phyloP scores from a whole-genome alignment of 2,888 invertebrate genomes.

The Lasioglossum oenotherae region DNA sequence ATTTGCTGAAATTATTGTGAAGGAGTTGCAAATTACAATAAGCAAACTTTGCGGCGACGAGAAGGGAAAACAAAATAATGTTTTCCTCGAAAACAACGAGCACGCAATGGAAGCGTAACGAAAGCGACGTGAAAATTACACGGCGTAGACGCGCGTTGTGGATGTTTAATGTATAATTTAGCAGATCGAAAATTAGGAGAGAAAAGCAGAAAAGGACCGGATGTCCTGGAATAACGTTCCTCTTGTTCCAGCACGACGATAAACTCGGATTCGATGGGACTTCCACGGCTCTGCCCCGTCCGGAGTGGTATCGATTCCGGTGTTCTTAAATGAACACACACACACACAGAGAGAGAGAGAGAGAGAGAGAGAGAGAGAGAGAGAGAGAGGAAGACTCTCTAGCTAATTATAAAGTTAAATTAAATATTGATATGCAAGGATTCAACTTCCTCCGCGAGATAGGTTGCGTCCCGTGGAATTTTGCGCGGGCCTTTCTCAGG shows the following conservation, averaged over 20 bases:
- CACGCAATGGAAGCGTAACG: neutral
- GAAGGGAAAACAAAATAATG: neutral
- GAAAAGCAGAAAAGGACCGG: neutral
- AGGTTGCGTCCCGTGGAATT: constrained; percentile 30
- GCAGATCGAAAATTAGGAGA: neutral
- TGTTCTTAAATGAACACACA: constrained; percentile 41
- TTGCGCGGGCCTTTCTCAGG: constrained; percentile 7
- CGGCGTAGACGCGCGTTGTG: neutral
- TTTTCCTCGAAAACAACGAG: neutral
- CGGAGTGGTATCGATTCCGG: constrained; percentile 29
- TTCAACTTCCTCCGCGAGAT: constrained; percentile 34
- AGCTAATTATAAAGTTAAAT: constrained; percentile 56
- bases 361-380: neutral
- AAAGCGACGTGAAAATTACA: neutral
- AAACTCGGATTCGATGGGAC: neutral
- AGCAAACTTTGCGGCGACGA: neutral
- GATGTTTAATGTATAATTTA: neutral
- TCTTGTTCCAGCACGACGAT: neutral
- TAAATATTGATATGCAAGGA: constrained; percentile 56
- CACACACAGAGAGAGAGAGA: neutral
- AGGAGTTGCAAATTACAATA: neutral
- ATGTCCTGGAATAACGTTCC: neutral
- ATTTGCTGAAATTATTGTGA: neutral
- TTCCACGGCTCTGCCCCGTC: neutral
- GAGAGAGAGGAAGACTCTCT: neutral